Evolutionary conservation across 2,113 vertebrate species (phyloP).

Genomic region (Ctenomys sociabilis): DNA sequence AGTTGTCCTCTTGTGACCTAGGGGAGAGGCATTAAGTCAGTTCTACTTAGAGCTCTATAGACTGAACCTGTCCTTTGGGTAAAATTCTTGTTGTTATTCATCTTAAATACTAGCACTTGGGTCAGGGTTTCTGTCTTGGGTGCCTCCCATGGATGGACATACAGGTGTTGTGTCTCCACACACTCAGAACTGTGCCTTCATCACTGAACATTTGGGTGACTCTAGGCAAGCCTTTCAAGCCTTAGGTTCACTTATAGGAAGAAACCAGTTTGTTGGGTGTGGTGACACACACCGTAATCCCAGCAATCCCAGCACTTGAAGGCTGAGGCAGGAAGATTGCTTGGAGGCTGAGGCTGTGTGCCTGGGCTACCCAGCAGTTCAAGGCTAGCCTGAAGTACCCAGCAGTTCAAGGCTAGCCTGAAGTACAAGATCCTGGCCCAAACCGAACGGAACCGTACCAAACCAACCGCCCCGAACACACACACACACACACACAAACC

Average conservation of each 20-base stretch:
- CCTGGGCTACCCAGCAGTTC: neutral
- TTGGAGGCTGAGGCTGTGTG: neutral
- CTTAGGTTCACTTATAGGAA: slow-evolving; percentile 14
- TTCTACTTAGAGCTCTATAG: slow-evolving; percentile 18
- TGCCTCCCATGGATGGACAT: neutral
- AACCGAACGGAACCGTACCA: neutral
- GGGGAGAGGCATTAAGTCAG: neutral
- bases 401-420: neutral
- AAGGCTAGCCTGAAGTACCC: too few species aligned
- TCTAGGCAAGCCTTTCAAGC: neutral
- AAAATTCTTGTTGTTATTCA: neutral
- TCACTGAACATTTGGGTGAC: too few species aligned
- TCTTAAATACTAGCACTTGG: neutral
- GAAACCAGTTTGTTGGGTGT: neutral
- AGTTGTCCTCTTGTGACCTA: neutral
- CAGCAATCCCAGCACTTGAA: neutral
- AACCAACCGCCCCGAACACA: neutral
- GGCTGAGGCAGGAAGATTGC: neutral
- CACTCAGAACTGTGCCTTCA: neutral
- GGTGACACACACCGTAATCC: neutral
- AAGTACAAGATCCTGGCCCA: neutral
- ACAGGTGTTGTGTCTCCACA: neutral
- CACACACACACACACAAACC: too few species aligned
- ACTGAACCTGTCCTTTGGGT: neutral
- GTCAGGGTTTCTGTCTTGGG: neutral